Evolutionary conservation across 2,888 invertebrate genomes (phyloP).

Genomic region (Melipona bicolor): DNA sequence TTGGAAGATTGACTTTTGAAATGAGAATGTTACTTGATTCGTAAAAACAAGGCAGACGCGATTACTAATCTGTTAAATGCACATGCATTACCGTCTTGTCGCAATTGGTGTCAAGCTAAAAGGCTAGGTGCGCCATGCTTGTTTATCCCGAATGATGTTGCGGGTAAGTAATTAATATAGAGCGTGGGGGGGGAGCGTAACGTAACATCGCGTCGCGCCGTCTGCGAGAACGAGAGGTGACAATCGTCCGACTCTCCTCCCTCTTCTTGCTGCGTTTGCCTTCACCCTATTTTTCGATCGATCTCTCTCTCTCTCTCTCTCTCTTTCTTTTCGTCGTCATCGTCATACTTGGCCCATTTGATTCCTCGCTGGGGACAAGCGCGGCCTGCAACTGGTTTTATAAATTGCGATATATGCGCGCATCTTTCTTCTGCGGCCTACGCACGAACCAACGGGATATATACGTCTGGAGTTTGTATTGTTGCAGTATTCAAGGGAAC

Average conservation of each 20-base stretch:
- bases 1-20: not conserved
- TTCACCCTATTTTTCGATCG: constrained; percentile 45
- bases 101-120: constrained; percentile 28
- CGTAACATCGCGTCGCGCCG: constrained; percentile 44
- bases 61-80: not conserved
- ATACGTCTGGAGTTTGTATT: constrained; percentile 35
- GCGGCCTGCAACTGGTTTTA: constrained; percentile 53
- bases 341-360: constrained; percentile 22
- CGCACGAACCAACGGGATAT: constrained; percentile 36
- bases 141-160: constrained; percentile 48
- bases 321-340: constrained; percentile 15
- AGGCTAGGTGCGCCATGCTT: constrained; percentile 30
- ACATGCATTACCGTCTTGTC: not conserved
- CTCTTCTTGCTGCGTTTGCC: constrained; percentile 18
- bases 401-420: constrained; percentile 32
- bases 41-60: not conserved
- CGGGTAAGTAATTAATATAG: constrained; percentile 58
- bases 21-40: not conserved
- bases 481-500: constrained; percentile 35
- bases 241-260: constrained; percentile 23
- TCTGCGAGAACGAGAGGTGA: constrained; percentile 55
- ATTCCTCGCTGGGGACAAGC: constrained; percentile 43
- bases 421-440: constrained; percentile 35
- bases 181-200: constrained; percentile 29
- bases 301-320: constrained; percentile 16